Conservation (phyloP, 37 sponge, comb jelly and placozoan genomes). For the Haliclona indistincta region DNA sequence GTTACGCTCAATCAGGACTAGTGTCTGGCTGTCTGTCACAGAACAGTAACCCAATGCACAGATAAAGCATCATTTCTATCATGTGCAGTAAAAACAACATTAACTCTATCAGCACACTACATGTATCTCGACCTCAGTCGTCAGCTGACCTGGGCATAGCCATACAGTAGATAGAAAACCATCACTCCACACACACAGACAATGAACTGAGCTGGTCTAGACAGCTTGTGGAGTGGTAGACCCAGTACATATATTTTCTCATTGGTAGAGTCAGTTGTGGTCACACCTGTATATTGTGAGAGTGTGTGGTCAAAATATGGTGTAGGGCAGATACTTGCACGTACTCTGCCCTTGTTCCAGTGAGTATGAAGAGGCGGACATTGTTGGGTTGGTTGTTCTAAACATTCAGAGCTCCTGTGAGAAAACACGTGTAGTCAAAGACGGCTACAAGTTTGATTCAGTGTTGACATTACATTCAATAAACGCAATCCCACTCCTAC, state of each 20-base stretch:
- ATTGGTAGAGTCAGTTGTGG: neutral
- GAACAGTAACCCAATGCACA: no score
- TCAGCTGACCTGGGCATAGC: conserved; percentile 65
- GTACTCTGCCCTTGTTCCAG: no score
- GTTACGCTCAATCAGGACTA: no score
- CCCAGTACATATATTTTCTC: conserved; percentile 19
- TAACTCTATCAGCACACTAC: neutral
- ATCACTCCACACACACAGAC: conserved; percentile 46
- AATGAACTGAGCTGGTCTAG: conserved; percentile 33
- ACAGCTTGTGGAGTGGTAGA: conserved; percentile 42
- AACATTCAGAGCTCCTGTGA: no score
- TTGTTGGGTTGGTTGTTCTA: no score
- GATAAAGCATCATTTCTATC: no score
- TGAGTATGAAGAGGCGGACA: no score
- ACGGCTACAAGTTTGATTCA: no score
- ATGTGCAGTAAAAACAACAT: neutral
- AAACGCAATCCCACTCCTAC: no score
- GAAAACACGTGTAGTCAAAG: no score
- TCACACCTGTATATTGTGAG: neutral
- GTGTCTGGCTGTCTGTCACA: no score
- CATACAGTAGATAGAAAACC: conserved; percentile 73
- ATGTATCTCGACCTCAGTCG: neutral
- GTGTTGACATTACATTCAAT: no score
- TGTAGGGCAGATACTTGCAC: neutral
- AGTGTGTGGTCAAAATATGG: neutral